Conservation (phyloP, 92 coral and sea anemone species). For the Diadumene lineata region DNA sequence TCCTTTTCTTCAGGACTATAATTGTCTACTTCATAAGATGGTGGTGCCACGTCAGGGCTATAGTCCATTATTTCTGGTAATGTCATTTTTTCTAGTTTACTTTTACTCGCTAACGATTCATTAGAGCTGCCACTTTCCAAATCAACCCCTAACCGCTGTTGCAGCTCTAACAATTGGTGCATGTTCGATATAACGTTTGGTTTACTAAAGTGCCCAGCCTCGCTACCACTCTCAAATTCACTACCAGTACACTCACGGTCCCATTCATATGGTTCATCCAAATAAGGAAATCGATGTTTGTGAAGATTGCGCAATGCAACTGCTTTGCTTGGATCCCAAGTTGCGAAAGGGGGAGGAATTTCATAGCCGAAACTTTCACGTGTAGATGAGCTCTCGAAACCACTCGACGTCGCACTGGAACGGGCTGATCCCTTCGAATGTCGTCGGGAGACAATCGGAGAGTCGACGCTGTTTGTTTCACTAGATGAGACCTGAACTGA, state of each 20-base stretch:
- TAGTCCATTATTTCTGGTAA: slow-evolving; percentile 55
- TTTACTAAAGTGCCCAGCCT: slow-evolving; percentile 33
- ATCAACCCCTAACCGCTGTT: slow-evolving; percentile 44
- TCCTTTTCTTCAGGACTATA: slow-evolving; percentile 78
- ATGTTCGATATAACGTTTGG: slow-evolving; percentile 43
- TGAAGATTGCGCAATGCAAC: slow-evolving; percentile 23
- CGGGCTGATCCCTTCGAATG: slow-evolving; percentile 49
- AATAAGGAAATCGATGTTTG: slow-evolving; percentile 42
- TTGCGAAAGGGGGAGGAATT: background rate
- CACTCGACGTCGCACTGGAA: slow-evolving; percentile 68
- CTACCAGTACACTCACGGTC: slow-evolving; percentile 73
- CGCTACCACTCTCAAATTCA: slow-evolving; percentile 63
- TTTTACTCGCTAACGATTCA: slow-evolving; percentile 50
- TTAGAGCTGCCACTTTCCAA: slow-evolving; percentile 61
- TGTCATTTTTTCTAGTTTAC: slow-evolving; percentile 57
- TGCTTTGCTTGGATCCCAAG: slow-evolving; percentile 36
- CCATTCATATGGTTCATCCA: slow-evolving; percentile 81
- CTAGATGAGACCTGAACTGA: slow-evolving; percentile 82
- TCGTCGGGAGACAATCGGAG: slow-evolving; percentile 56
- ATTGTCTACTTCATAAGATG: slow-evolving; percentile 70
- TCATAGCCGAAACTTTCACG: slow-evolving; percentile 63
- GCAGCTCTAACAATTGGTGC: slow-evolving; percentile 36
- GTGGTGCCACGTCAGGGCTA: slow-evolving; percentile 54
- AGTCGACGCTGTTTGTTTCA: slow-evolving; percentile 84
- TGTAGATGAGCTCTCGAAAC: slow-evolving; percentile 40